Percentiles rank a stretch among this genome's conserved stretches.
These are phyloP conservation scores for Agrotis ipsilon DNA, from an alignment of 2,888 invertebrate genomes.

Conservation along the genomic window DNA sequence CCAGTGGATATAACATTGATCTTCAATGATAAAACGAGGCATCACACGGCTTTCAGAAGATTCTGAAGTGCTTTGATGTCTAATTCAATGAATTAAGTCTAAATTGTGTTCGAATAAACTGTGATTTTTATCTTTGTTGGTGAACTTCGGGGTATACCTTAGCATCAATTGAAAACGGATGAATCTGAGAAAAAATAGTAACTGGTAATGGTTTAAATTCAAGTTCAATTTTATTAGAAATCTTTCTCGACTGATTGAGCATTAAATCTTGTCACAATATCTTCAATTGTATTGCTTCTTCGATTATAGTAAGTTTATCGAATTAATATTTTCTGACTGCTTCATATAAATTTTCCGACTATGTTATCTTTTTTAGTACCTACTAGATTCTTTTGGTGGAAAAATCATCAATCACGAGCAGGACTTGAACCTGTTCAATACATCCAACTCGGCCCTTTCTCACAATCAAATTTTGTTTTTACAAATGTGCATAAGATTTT, in stretches of 20 bases:
- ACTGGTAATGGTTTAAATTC: slow-evolving; percentile 8
- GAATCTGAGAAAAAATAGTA: background rate
- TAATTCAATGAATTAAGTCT: slow-evolving; percentile 11
- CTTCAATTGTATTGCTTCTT: background rate
- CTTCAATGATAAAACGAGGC: slow-evolving; percentile 56
- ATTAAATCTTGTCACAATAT: background rate
- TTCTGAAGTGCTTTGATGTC: slow-evolving; percentile 52
- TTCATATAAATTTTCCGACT: no score
- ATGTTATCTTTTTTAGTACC: no score
- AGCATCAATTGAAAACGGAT: background rate
- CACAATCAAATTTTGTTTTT: no score
- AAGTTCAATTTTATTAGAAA: background rate
- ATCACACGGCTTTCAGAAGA: slow-evolving; percentile 43
- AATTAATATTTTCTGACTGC: background rate
- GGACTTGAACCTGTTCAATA: no score
- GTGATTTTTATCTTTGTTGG: slow-evolving; percentile 33
- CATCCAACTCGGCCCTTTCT: no score
- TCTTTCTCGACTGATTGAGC: background rate
- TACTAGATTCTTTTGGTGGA: no score
- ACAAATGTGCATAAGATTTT: no score
- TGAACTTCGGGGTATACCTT: slow-evolving; percentile 4
- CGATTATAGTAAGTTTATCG: background rate
- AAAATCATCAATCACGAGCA: no score
- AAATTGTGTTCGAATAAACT: slow-evolving; percentile 37
- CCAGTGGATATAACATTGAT: slow-evolving; percentile 62